These are phyloP conservation scores for Orussus abietinus DNA, from an alignment of 1,140 invertebrate species.

Conservation along the genomic window DNA sequence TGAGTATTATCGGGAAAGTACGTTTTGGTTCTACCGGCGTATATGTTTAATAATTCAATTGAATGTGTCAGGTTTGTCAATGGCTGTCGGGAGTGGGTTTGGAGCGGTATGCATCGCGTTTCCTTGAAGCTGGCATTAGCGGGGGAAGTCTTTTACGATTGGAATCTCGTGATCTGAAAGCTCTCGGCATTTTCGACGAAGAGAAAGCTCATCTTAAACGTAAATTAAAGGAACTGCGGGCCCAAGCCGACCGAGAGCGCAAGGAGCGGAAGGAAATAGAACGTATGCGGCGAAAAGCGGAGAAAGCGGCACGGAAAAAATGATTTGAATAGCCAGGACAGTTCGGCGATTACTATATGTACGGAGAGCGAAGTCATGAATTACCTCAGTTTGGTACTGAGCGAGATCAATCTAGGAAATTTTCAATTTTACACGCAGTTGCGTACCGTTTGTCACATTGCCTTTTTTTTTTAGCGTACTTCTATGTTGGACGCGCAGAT, in stretches of 20 bases:
- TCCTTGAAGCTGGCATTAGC: slow-evolving; percentile 79
- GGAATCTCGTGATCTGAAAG: slow-evolving; percentile 85
- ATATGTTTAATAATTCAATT: slow-evolving; percentile 14
- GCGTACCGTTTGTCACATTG: no score
- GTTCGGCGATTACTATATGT: no score
- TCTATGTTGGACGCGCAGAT: no score
- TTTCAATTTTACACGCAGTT: no score
- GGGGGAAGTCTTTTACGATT: slow-evolving; percentile 77
- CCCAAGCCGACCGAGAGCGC: slow-evolving; percentile 75
- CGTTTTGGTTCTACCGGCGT: slow-evolving; percentile 9
- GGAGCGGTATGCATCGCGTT: slow-evolving; percentile 78
- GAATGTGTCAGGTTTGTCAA: slow-evolving; percentile 70
- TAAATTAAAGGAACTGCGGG: slow-evolving; percentile 81
- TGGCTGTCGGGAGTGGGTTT: slow-evolving; percentile 80
- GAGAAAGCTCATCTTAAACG: slow-evolving; percentile 82
- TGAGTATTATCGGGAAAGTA: slow-evolving; percentile 38
- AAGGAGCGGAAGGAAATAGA: slow-evolving; percentile 76
- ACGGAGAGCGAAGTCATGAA: no score
- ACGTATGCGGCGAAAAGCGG: slow-evolving; percentile 72
- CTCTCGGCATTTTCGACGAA: slow-evolving; percentile 72
- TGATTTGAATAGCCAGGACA: no score
- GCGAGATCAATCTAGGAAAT: no score
- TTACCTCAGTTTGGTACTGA: no score
- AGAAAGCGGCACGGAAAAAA: slow-evolving; percentile 71
- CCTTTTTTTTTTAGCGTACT: no score